Conservation (phyloP, 2,113 vertebrate genomes). For the Grallaria varia region DNA sequence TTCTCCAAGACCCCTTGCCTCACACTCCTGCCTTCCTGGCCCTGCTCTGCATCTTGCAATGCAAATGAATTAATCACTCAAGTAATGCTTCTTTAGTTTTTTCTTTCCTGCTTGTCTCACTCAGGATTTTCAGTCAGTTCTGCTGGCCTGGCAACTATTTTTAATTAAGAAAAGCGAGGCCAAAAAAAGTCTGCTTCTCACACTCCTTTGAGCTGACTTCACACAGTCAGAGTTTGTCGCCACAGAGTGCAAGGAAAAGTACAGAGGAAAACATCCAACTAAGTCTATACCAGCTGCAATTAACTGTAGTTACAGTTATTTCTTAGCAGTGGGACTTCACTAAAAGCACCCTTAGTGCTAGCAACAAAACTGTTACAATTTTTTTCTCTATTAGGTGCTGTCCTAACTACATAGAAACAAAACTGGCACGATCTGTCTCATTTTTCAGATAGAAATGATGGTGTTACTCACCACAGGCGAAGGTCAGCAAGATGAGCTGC, state of each 20-base stretch:
- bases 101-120: not conserved
- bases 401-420: not conserved
- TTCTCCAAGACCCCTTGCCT: not conserved
- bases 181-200: not conserved
- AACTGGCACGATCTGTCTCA: not conserved
- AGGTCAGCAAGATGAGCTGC: not conserved
- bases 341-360: not conserved
- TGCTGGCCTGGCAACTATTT: not conserved
- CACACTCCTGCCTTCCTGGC: not conserved
- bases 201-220: not conserved
- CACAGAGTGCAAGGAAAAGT: not conserved
- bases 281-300: not conserved
- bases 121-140: not conserved
- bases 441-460: not conserved
- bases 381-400: not conserved
- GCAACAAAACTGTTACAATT: not conserved
- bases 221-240: not conserved
- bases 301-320: not conserved
- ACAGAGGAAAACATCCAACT: not conserved
- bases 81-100: not conserved
- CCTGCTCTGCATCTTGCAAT: not conserved
- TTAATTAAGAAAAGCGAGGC: not conserved
- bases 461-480: slow-evolving; percentile 38
- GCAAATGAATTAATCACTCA: not conserved
- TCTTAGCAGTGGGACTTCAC: not conserved